Percentiles rank a stretch among this genome's conserved stretches.
Conservation (phyloP, 2,888 invertebrate genomes). For the Steinernema carpocapsae region DNA sequence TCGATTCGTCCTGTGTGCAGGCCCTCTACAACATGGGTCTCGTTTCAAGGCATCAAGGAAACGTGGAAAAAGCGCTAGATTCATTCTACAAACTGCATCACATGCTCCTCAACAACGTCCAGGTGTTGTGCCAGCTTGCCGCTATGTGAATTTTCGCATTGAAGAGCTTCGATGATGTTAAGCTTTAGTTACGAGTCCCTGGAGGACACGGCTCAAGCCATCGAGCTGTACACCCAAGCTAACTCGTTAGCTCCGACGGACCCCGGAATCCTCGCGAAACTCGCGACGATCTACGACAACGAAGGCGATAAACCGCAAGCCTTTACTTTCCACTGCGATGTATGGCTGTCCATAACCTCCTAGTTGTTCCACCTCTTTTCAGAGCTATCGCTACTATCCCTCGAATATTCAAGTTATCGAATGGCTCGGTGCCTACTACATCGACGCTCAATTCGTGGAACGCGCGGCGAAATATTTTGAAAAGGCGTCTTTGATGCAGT, state of each 20-base stretch:
- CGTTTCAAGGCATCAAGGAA: constrained; percentile 77
- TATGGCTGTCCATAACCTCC: constrained; percentile 43
- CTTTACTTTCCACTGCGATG: constrained; percentile 74
- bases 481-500: constrained; percentile 78
- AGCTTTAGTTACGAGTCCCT: constrained; percentile 75
- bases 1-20: constrained; percentile 79
- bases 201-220: constrained; percentile 73
- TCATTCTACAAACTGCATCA: constrained; percentile 81
- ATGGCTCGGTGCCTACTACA: constrained; percentile 84
- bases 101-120: constrained; percentile 78
- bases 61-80: constrained; percentile 80
- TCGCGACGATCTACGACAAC: constrained; percentile 87
- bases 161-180: background rate
- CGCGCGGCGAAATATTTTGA: constrained; percentile 85
- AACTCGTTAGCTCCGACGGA: constrained; percentile 85
- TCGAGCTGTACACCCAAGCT: constrained; percentile 76
- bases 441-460: constrained; percentile 85
- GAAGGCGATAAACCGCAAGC: constrained; percentile 90
- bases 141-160: constrained; percentile 73
- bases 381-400: constrained; percentile 79
- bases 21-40: constrained; percentile 72
- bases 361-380: constrained; percentile 51
- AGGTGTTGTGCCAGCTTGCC: constrained; percentile 81
- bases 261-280: constrained; percentile 83
- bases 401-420: constrained; percentile 81